Conservation (phyloP, 2,888 invertebrate genomes). For the Oligia latruncula region DNA sequence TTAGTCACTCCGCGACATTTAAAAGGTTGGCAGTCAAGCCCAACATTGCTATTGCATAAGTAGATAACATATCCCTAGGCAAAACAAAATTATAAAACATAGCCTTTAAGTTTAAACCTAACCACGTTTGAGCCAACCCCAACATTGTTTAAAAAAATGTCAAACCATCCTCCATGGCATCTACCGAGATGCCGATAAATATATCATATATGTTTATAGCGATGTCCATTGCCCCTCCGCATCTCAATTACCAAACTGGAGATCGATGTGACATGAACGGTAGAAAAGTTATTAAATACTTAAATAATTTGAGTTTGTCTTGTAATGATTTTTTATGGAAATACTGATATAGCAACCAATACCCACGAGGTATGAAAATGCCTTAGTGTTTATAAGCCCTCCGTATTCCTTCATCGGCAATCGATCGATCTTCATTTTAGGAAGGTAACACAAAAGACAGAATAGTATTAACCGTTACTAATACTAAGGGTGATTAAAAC, state of each 20-base stretch:
- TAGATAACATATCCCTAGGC: neutral
- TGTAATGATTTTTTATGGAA: neutral
- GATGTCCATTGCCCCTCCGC: neutral
- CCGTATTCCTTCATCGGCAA: neutral
- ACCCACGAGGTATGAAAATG: neutral
- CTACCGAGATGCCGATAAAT: constrained; percentile 1
- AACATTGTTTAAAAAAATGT: neutral
- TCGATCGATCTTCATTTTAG: neutral
- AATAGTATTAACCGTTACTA: too few relatives aligned
- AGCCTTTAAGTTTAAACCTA: neutral
- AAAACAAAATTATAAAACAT: neutral
- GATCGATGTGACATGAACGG: neutral
- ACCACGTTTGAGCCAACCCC: neutral
- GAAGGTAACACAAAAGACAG: neutral
- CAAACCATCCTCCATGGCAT: too few relatives aligned
- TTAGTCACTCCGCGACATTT: neutral
- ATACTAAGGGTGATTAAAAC: too few relatives aligned
- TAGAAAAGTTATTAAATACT: neutral
- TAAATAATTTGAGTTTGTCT: neutral
- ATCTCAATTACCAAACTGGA: constrained; percentile 21
- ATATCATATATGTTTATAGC: constrained; percentile 15
- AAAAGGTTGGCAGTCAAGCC: neutral
- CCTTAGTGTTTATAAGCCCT: neutral
- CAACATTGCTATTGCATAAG: too few relatives aligned
- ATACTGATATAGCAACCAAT: neutral